phyloP scores from a whole-genome alignment of 1,140 invertebrate species.

The Cydia amplana region DNA sequence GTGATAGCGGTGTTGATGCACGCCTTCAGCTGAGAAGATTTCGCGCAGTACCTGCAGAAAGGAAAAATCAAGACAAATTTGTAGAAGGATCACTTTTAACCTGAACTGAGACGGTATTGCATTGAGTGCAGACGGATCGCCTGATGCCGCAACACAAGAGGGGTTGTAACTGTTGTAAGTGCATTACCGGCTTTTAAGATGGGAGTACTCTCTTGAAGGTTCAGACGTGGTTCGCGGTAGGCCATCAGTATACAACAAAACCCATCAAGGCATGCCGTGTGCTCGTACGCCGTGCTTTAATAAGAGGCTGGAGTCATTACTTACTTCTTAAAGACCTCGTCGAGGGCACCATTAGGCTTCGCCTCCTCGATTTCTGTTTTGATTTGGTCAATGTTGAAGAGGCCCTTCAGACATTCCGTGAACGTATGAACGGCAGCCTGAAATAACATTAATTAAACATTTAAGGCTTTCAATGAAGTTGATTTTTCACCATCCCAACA shows the following conservation, averaged over 20 bases:
- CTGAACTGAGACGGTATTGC: no score
- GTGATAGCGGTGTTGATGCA: constrained; percentile 82
- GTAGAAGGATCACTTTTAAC: background rate
- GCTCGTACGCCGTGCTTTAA: no score
- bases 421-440: constrained; percentile 65
- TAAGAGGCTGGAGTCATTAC: constrained; percentile 29
- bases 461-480: no score
- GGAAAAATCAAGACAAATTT: background rate
- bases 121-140: no score
- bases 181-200: no score
- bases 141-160: no score
- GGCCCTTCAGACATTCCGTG: constrained; percentile 59
- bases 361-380: constrained; percentile 79
- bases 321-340: constrained; percentile 78
- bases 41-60: constrained; percentile 83
- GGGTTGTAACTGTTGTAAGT: no score
- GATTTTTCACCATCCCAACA: no score
- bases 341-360: constrained; percentile 76
- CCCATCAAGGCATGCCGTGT: no score
- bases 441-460: constrained; percentile 41
- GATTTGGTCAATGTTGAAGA: constrained; percentile 72
- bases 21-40: constrained; percentile 80
- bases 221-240: no score
- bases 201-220: no score
- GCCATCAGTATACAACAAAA: no score